Evolutionary conservation across 2,113 vertebrate species (phyloP).

Genomic region (Alethe diademata): DNA sequence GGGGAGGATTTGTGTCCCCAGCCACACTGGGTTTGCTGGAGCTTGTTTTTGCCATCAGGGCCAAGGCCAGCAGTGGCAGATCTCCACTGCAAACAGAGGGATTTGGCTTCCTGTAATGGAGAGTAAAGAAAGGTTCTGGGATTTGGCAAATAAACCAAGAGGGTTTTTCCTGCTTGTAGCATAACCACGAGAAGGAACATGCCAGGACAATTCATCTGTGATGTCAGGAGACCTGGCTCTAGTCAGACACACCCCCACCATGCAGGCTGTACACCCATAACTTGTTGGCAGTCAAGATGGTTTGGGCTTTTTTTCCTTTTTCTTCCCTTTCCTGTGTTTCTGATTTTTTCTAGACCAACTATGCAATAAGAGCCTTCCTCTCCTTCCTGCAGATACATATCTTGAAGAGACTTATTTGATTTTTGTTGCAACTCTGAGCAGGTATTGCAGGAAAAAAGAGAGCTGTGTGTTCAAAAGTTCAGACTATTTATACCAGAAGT

Average conservation of each 20-base stretch:
- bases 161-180: not conserved
- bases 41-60: fast-evolving
- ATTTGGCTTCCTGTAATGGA: not conserved
- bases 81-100: not conserved
- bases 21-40: not conserved
- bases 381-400: not conserved
- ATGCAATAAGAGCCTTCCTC: not conserved
- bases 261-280: not conserved
- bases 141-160: not conserved
- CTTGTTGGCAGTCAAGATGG: not conserved
- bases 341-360: not conserved
- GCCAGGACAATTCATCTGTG: not conserved
- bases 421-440: not conserved
- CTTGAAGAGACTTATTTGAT: not conserved
- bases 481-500: not conserved
- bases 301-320: not conserved
- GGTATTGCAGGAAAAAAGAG: not conserved
- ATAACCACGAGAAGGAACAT: not conserved
- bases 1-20: not conserved
- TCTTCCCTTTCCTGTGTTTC: not conserved
- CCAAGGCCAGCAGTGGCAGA: not conserved
- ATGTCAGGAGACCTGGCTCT: not conserved
- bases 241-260: not conserved
- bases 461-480: not conserved
- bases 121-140: not conserved